Evolutionary conservation across 2,113 vertebrate species (phyloP).

Genomic region (Vicugna pacos): DNA sequence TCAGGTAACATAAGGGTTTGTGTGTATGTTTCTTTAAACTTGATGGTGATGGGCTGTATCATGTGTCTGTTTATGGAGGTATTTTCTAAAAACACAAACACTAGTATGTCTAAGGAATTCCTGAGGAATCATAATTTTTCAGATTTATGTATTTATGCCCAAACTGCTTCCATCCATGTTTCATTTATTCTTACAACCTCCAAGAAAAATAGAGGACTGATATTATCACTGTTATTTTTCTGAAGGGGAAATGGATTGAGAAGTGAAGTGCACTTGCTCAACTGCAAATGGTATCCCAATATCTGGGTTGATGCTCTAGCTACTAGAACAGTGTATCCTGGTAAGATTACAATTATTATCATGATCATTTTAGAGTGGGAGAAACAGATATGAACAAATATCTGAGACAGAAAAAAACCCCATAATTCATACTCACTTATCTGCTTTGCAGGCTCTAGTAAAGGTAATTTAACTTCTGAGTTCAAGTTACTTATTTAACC

Average conservation of each 20-base stretch:
- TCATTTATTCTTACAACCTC: constrained; percentile 60
- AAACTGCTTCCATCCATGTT: constrained; percentile 45
- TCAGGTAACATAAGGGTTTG: constrained; percentile 10
- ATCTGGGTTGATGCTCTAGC: constrained; percentile 14
- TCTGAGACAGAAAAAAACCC: constrained; percentile 40
- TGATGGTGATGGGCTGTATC: neutral
- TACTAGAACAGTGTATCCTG: constrained; percentile 22
- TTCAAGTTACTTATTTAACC: constrained; percentile 56
- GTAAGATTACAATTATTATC: constrained; percentile 65
- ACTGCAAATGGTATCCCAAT: constrained; percentile 52
- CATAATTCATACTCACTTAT: constrained; percentile 62
- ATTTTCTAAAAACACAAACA: constrained; percentile 39
- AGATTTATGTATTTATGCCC: constrained; percentile 66
- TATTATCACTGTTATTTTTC: constrained; percentile 66
- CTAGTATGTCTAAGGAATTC: neutral
- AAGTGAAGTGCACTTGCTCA: constrained; percentile 63
- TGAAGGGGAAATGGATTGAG: constrained; percentile 64
- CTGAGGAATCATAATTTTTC: constrained; percentile 48
- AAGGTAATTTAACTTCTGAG: constrained; percentile 57
- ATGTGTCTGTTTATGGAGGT: neutral
- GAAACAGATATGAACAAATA: constrained; percentile 67
- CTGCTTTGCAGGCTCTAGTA: constrained; percentile 44
- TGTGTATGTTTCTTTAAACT: constrained; percentile 48
- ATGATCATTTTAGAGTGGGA: constrained; percentile 39
- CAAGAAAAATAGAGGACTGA: constrained; percentile 59